Evolutionary conservation across 2,113 vertebrate genomes (phyloP).

Genomic region (Laticauda colubrina): DNA sequence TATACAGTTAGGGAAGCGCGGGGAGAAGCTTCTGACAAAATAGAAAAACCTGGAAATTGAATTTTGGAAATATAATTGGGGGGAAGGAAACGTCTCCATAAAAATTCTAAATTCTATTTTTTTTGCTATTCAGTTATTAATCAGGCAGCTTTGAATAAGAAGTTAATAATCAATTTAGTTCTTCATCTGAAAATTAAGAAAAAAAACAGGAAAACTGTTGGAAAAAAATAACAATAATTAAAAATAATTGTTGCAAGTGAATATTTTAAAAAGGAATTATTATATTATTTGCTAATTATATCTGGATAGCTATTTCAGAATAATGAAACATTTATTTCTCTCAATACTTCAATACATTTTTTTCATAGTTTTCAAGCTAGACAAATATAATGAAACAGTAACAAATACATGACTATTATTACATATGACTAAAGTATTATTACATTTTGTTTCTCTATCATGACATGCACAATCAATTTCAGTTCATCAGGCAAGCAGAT

Average conservation of each 20-base stretch:
- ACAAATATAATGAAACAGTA: slow-evolving; percentile 26
- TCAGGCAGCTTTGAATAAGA: not conserved
- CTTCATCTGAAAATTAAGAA: not conserved
- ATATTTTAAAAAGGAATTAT: not conserved
- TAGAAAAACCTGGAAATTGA: not conserved
- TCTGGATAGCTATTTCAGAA: slow-evolving; percentile 2
- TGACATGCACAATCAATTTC: slow-evolving; percentile 1
- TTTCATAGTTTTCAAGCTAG: not conserved
- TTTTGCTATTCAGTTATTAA: not conserved
- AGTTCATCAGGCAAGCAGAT: slow-evolving; percentile 2
- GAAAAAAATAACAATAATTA: too few species aligned
- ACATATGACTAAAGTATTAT: not conserved
- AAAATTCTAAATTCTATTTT: not conserved
- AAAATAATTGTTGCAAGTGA: not conserved
- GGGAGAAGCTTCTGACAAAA: not conserved
- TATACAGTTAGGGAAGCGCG: not conserved
- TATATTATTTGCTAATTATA: not conserved
- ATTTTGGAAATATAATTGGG: not conserved
- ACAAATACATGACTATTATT: not conserved
- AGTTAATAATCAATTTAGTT: not conserved
- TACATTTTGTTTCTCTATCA: slow-evolving; percentile 9
- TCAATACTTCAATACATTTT: not conserved
- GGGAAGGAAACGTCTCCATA: not conserved
- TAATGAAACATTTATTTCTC: slow-evolving; percentile 8
- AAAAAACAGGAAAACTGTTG: not conserved